These are phyloP conservation scores for Chloroclysta siterata DNA, from an alignment of 2,888 invertebrate species.

Conservation along the genomic window DNA sequence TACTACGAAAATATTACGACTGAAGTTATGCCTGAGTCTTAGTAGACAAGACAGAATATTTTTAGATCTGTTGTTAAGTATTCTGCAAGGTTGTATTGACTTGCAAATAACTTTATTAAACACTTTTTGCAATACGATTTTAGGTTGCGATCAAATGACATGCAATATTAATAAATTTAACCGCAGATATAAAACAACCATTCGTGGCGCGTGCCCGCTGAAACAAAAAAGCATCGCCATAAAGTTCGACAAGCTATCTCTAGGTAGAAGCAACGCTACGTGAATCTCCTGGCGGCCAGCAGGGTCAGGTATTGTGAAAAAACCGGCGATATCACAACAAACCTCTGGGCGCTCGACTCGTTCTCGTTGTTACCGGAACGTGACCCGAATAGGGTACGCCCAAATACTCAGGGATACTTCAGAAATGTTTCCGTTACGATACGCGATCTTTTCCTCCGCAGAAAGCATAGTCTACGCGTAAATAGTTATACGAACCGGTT, in stretches of 20 bases:
- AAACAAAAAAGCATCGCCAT: slow-evolving; percentile 61
- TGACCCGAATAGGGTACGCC: slow-evolving; percentile 73
- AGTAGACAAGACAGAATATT: slow-evolving; percentile 1
- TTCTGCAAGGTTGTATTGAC: neutral
- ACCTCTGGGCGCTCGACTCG: slow-evolving; percentile 76
- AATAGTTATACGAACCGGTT: slow-evolving; percentile 72
- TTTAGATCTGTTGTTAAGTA: slow-evolving; percentile 9
- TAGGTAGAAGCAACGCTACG: slow-evolving; percentile 60
- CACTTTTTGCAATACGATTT: neutral
- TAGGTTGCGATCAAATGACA: neutral
- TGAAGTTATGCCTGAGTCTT: slow-evolving; percentile 15
- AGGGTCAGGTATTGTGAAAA: slow-evolving; percentile 80
- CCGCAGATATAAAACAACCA: slow-evolving; percentile 25
- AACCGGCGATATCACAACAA: slow-evolving; percentile 81
- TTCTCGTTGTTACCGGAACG: slow-evolving; percentile 76
- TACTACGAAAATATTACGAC: slow-evolving; percentile 13
- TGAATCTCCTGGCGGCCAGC: slow-evolving; percentile 65
- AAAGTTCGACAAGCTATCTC: slow-evolving; percentile 62
- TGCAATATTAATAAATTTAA: slow-evolving; percentile 16
- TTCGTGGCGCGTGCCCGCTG: slow-evolving; percentile 22
- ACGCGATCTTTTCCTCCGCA: slow-evolving; percentile 74
- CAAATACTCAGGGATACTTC: slow-evolving; percentile 74
- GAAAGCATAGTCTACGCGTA: slow-evolving; percentile 75
- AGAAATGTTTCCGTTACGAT: slow-evolving; percentile 80
- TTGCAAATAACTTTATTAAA: too few relatives aligned